Conservation (phyloP, 2,888 invertebrate genomes). For the Rhamnusium bicolor region DNA sequence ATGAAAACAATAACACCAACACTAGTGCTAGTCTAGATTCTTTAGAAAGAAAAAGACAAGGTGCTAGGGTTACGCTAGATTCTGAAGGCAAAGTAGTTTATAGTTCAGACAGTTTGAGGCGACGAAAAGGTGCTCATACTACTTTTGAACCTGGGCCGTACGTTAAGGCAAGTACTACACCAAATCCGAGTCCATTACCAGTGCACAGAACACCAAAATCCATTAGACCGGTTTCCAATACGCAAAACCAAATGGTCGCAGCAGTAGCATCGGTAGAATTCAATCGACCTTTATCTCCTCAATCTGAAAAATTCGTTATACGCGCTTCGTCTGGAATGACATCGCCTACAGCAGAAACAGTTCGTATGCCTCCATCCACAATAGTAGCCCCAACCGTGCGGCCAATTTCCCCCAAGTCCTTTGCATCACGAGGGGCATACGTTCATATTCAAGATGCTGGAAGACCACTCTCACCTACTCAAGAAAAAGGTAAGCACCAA, state of each 20-base stretch:
- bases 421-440: conserved; percentile 75
- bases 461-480: conserved; percentile 75
- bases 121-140: conserved; percentile 86
- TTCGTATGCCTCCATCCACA: conserved; percentile 76
- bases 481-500: conserved; percentile 75
- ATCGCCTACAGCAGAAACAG: conserved; percentile 73
- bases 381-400: conserved; percentile 75
- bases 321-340: conserved; percentile 67
- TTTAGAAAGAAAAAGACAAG: conserved; percentile 75
- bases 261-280: conserved; percentile 56
- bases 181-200: conserved; percentile 72
- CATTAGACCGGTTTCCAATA: conserved; percentile 68
- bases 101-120: conserved; percentile 87
- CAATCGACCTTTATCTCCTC: conserved; percentile 75
- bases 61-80: conserved; percentile 87
- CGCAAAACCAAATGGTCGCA: conserved; percentile 52
- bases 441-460: conserved; percentile 81
- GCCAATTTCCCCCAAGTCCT: conserved; percentile 70
- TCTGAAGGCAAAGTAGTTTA: conserved; percentile 91
- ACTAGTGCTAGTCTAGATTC: conserved; percentile 68
- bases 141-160: conserved; percentile 92
- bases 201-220: conserved; percentile 68
- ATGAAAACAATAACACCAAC: conserved; percentile 60
- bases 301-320: conserved; percentile 76
- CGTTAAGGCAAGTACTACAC: conserved; percentile 76